Base-by-base conservation (phyloP, 2,888 invertebrate species). In the Liposcelis brunnea region DNA sequence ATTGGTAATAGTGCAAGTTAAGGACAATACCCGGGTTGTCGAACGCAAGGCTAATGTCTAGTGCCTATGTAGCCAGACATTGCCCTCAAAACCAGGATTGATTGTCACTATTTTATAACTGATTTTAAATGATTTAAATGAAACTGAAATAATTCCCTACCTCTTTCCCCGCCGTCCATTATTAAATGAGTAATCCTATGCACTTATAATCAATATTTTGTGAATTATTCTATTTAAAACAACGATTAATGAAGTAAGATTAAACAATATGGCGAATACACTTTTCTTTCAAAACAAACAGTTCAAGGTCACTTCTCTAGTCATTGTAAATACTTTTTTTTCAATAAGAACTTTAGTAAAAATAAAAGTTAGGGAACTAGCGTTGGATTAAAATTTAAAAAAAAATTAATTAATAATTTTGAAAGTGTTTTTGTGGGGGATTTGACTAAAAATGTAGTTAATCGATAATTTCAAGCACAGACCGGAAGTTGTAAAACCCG, bases 251-350 rank as follows among this genome's bases (percentile, higher is more conserved):
- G 10, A 6, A 35, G 15, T 15, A 10, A 32, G 15, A 40, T 21
- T 40, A 40, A 40, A 40, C 40, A 40, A 40, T 40, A 40, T 40
- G 40, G 40, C 40, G 40, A 40, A 19, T 19, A 6, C 26, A 26
- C 26, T 19, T 40, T 40, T 40, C 21, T 35, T 35, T 16, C 40
- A 40, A 40, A 40, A 40, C 40, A 40, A 40, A 40, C 40, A 40
- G 40, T 40, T 40, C 40, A 40, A 40, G 40, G 40, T 40, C 40
- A 40, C 21, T 18, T 7, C 15, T 15, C 16, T 16, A 35, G 10
- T 35, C 35, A 10, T 6, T 26, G 4, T 26, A 26, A 8, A 26
- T 26, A 8, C 26, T 26, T 26, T 4, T 26, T 26, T 35, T 14
- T 35, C 10, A 35, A 16, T 7, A 35, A 10, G 16, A 35, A 35